Conservation (phyloP, 2,113 vertebrate genomes). For the Taxidea taxus region DNA sequence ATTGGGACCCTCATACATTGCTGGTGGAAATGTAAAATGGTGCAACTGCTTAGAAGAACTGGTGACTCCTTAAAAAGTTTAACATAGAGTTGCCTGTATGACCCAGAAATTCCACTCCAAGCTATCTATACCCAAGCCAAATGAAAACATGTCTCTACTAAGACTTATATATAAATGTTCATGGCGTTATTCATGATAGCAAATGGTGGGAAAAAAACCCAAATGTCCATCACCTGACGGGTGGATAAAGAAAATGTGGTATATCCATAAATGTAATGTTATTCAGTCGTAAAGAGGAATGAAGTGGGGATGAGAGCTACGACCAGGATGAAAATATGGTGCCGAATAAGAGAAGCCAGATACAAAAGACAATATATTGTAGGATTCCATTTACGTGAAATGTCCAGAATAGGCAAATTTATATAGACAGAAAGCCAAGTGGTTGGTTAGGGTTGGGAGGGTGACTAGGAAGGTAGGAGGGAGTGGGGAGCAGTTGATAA, state of each 20-base stretch:
- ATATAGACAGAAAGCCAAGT: background rate
- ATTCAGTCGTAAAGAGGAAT: background rate
- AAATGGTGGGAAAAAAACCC: background rate
- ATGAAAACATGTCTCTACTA: background rate
- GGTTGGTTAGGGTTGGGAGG: background rate
- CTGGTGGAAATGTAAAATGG: background rate
- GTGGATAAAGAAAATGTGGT: background rate
- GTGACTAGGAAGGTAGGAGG: background rate
- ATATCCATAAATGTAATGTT: background rate
- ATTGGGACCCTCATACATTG: background rate
- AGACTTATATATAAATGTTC: background rate
- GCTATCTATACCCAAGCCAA: background rate
- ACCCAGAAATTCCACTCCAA: background rate
- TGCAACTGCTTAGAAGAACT: conserved; percentile 7
- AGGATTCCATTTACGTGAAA: background rate
- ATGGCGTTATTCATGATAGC: background rate
- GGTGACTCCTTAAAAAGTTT: background rate
- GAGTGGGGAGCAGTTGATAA: background rate
- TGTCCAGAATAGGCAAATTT: background rate
- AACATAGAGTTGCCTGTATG: background rate
- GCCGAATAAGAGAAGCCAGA: background rate
- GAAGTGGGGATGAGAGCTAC: background rate
- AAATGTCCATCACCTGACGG: background rate
- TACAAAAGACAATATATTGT: background rate
- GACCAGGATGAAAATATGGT: background rate